Conservation (phyloP, 2,797 vertebrate species). For the Danio choprae region DNA sequence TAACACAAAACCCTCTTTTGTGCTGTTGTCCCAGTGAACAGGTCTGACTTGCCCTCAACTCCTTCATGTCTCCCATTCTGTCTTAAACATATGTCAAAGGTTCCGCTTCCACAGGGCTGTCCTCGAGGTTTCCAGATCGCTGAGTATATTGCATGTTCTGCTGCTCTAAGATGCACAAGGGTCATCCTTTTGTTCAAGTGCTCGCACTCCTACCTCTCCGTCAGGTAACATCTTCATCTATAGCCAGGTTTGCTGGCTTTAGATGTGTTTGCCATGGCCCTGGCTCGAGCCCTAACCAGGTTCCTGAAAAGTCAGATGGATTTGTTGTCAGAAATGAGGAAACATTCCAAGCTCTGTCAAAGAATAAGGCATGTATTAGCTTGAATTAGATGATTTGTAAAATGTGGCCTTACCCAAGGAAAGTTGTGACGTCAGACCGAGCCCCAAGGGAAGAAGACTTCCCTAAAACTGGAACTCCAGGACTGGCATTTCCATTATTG, state of each 20-base stretch:
- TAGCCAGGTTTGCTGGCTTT: conserved; percentile 31
- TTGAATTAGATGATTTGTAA: neutral
- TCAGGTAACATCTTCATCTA: conserved; percentile 51
- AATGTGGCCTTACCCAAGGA: conserved; percentile 53
- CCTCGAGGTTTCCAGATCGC: conserved; percentile 48
- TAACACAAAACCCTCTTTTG: neutral
- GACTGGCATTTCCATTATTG: conserved; percentile 2
- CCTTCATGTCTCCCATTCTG: neutral
- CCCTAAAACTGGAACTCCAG: conserved; percentile 12
- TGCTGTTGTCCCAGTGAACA: neutral
- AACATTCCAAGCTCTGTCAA: neutral
- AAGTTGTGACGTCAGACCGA: conserved; percentile 39
- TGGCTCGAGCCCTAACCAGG: conserved; percentile 52
- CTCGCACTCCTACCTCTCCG: conserved; percentile 60
- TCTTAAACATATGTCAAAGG: neutral
- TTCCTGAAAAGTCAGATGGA: conserved; percentile 61
- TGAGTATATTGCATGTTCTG: conserved; percentile 49
- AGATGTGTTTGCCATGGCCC: conserved; percentile 34
- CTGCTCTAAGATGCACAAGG: conserved; percentile 50
- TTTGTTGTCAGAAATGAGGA: neutral
- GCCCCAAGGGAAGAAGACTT: conserved; percentile 10
- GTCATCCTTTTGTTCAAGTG: conserved; percentile 73
- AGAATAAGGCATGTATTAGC: conserved; percentile 17
- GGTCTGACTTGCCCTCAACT: conserved; percentile 10
- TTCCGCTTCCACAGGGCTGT: neutral